These are phyloP conservation scores for Diadophis punctatus DNA, from an alignment of 2,113 vertebrate species.

Conservation along the genomic window DNA sequence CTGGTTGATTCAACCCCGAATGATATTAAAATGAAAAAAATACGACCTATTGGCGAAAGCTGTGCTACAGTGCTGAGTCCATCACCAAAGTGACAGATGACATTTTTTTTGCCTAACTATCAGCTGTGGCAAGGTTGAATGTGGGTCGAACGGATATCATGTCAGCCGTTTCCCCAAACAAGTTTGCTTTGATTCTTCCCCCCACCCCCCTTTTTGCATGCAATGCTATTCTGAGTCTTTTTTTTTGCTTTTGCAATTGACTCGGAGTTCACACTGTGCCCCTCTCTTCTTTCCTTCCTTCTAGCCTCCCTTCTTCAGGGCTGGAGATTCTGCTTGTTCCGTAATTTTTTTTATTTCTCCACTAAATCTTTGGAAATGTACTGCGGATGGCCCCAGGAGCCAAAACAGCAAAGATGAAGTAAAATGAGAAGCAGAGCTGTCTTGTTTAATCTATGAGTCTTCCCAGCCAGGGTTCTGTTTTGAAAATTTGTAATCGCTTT, in stretches of 20 bases:
- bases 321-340: conserved; percentile 46
- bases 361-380: conserved; percentile 59
- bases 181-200: neutral
- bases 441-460: conserved; percentile 65
- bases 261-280: conserved; percentile 33
- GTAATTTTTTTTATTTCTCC: conserved; percentile 63
- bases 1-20: no score
- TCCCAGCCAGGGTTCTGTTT: conserved; percentile 49
- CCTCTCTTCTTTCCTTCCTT: conserved; percentile 52
- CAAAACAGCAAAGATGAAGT: conserved; percentile 64
- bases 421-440: conserved; percentile 62
- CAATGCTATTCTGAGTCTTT: conserved; percentile 37
- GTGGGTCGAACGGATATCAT: conserved; percentile 37
- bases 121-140: conserved; percentile 46
- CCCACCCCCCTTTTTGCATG: neutral
- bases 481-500: conserved; percentile 64
- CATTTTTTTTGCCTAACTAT: conserved; percentile 42
- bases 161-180: conserved; percentile 36
- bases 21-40: neutral
- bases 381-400: conserved; percentile 63
- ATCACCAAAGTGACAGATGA: conserved; percentile 45
- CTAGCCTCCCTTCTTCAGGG: conserved; percentile 50
- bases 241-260: conserved; percentile 49
- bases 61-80: conserved; percentile 24
- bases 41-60: conserved; percentile 9